Evolutionary conservation across 92 coral and sea anemone genomes (phyloP).

Genomic region (Paragorgia papillata): DNA sequence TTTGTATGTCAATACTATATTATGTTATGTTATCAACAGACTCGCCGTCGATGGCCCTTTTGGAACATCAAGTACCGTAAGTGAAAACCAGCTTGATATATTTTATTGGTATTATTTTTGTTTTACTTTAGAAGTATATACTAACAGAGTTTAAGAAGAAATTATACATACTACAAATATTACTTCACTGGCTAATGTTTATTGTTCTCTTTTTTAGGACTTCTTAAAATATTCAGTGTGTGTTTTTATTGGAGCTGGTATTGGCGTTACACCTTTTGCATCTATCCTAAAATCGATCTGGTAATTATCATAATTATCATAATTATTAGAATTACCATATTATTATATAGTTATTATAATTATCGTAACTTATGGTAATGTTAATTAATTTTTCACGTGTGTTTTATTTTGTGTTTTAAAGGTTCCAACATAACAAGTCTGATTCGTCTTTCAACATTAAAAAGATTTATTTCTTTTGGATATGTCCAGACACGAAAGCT

Average conservation of each 20-base stretch:
- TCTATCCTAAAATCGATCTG: conserved; percentile 84
- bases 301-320: no score
- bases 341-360: not conserved
- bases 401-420: no score
- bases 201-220: no score
- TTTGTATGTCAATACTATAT: no score
- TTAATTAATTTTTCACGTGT: no score
- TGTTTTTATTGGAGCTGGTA: conserved; percentile 88
- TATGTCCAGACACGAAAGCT: conserved; percentile 83
- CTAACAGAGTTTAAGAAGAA: no score
- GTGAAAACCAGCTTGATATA: conserved; percentile 9
- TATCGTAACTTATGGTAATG: no score
- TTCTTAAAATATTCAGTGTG: conserved; percentile 70
- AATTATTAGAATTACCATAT: conserved; percentile 3
- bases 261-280: conserved; percentile 90
- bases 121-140: conserved; percentile 9
- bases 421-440: conserved; percentile 70
- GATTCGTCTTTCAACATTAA: conserved; percentile 61
- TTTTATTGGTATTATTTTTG: conserved; percentile 11
- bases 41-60: conserved; percentile 94
- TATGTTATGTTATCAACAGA: no score
- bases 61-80: conserved; percentile 89
- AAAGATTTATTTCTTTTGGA: conserved; percentile 94
- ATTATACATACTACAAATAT: no score
- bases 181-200: no score